A percentile compares a stretch with the other conserved stretches of the same genome.
phyloP scores from a whole-genome alignment of 2,113 vertebrate species.

The Gasterosteus aculeatus region DNA sequence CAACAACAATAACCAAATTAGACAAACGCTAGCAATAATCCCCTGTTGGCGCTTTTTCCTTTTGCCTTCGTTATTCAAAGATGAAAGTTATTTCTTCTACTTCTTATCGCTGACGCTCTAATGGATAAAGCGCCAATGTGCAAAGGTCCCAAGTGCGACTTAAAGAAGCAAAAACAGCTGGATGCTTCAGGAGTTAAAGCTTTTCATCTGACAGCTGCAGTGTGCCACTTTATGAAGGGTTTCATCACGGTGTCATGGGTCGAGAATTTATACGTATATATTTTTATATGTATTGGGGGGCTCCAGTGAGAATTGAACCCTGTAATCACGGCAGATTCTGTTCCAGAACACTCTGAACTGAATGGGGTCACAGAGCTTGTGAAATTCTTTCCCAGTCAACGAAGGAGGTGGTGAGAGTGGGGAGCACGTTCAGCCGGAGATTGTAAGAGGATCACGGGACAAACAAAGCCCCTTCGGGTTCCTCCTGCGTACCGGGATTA shows the following conservation, averaged over 20 bases:
- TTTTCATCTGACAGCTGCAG: slow-evolving; percentile 1
- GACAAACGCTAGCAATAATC: slow-evolving; percentile 1
- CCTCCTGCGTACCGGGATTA: slow-evolving; percentile 18
- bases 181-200: neutral
- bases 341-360: slow-evolving; percentile 8
- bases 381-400: no score
- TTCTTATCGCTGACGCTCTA: neutral
- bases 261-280: slow-evolving; percentile 19
- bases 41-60: neutral
- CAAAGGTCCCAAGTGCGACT: neutral
- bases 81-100: neutral
- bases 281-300: neutral
- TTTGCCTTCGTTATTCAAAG: neutral
- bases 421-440: slow-evolving; percentile 2
- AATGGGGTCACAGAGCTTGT: slow-evolving; percentile 1
- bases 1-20: neutral
- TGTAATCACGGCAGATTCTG: slow-evolving; percentile 1
- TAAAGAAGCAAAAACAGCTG: neutral
- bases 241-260: neutral
- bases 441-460: slow-evolving; percentile 22
- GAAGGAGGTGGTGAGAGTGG: neutral
- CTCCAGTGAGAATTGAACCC: neutral
- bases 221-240: neutral
- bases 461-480: slow-evolving; percentile 20
- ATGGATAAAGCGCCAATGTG: slow-evolving; percentile 2